phyloP scores from a whole-genome alignment of 2,888 invertebrate genomes.

The Mallateleia sp. region DNA sequence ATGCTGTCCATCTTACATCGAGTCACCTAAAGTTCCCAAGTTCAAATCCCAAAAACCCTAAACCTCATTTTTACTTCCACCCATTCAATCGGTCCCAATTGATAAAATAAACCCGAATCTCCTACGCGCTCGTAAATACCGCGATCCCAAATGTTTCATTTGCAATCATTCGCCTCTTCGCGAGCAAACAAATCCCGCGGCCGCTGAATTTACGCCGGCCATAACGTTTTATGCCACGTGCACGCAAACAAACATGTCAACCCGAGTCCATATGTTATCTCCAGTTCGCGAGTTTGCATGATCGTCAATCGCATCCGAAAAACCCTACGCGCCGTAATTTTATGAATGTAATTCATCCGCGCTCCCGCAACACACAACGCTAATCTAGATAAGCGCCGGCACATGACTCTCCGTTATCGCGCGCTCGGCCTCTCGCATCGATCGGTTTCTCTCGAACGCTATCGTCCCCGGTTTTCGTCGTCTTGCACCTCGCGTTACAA shows the following conservation, averaged over 20 bases:
- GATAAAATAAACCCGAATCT: background rate
- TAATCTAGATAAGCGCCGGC: constrained; percentile 72
- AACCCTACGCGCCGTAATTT: constrained; percentile 52
- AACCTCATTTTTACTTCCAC: too few relatives aligned
- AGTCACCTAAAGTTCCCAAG: too few relatives aligned
- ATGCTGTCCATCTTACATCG: too few relatives aligned
- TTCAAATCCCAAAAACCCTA: too few relatives aligned
- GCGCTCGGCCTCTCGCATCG: constrained; percentile 64
- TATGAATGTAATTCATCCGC: constrained; percentile 69
- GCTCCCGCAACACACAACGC: constrained; percentile 55
- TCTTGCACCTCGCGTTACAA: constrained; percentile 39
- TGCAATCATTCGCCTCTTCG: constrained; percentile 34
- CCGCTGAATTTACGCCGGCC: constrained; percentile 42
- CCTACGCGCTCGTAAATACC: background rate
- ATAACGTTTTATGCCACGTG: constrained; percentile 52
- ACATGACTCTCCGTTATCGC: constrained; percentile 73
- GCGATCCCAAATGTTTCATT: constrained; percentile 26
- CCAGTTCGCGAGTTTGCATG: constrained; percentile 49
- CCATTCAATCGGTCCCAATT: too few relatives aligned
- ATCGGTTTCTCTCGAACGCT: constrained; percentile 73
- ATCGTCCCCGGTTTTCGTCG: constrained; percentile 47
- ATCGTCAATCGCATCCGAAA: constrained; percentile 37
- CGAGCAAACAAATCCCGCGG: constrained; percentile 2
- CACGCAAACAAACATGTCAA: constrained; percentile 67
- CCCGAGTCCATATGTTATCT: constrained; percentile 53